Evolutionary conservation across 1,140 invertebrate species (phyloP), one percentile per base, ranked within the genome.

Genomic region (Parapsyche elsis): DNA sequence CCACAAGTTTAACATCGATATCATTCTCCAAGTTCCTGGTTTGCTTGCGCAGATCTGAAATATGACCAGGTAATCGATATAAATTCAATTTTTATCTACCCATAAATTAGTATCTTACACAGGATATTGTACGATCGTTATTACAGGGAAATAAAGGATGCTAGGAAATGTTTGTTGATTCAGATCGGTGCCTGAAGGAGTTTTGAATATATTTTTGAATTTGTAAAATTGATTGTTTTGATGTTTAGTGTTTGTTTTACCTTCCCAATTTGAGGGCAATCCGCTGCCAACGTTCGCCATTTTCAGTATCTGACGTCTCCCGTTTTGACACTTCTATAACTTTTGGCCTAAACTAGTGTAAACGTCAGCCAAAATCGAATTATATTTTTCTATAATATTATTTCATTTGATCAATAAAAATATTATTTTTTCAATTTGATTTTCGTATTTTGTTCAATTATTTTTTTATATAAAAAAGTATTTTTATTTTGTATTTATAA

Each of bases 21-120:
- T 99, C 97, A 92, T 98, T 99, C 90, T 99, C 98, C 26, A 99
- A 88, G 81, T 95, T 93, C 79, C 98, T 90, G 0, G 98, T 97
- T 88, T 98, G 95, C 86, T 98, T 98, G 64, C 97, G 90, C 61
- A 99, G 89, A 88, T 98, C 98, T 98, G 84, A 75, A 91, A 88
- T 38, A 23, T 57, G 46, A 59, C 23, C n/a, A n/a, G n/a, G n/a
- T 26, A 21, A 57, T 16, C 26, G 23, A 4, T 70, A 4, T 38
- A 38, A 59, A 9, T 24, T 23, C 14, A 26, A 16, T 19, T 12
- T 73, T 49, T 16, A 44, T 38, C 9, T 14, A 16, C 30, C 2
- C 7, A 7, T 77, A 21, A 19, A 71, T 4, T 5, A 12, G 12
- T 77, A 1, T 46, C 9, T 16, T 30, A n/a, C 9, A 9, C 45